phyloP scores from a whole-genome alignment of 2,888 invertebrate species.

The Ptychoptera contaminata region DNA sequence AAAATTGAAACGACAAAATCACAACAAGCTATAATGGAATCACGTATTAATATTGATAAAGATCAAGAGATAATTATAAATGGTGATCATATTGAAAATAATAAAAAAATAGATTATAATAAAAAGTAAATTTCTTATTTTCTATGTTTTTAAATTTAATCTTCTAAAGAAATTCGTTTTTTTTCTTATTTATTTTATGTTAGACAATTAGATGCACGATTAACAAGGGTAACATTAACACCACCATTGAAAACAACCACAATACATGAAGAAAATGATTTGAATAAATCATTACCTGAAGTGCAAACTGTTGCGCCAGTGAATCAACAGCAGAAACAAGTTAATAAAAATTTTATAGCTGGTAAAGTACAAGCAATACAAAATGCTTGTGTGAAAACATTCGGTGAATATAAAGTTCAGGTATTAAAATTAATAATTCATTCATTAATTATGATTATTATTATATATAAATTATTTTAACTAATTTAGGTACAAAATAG shows the following conservation, averaged over 20 bases:
- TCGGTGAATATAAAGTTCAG: constrained; percentile 34
- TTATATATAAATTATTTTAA: constrained; percentile 21
- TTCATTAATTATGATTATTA: neutral
- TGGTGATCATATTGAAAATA: neutral
- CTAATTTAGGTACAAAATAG: constrained; percentile 23
- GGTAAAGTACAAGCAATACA: constrained; percentile 11
- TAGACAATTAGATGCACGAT: constrained; percentile 21
- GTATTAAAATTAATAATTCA: constrained; percentile 17
- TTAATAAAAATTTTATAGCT: constrained; percentile 3
- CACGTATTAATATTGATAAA: neutral
- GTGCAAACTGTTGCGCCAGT: constrained; percentile 12
- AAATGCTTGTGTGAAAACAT: constrained; percentile 22
- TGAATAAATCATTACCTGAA: neutral
- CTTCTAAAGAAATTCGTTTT: no score
- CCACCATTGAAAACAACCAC: constrained; percentile 13
- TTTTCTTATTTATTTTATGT: constrained; percentile 4
- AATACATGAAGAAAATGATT: neutral
- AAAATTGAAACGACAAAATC: neutral
- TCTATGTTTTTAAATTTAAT: no score
- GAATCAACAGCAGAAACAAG: constrained; percentile 27
- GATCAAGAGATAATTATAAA: no score
- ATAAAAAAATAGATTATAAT: constrained; percentile 8
- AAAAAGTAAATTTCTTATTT: no score
- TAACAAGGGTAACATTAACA: constrained; percentile 15
- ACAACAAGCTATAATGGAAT: neutral